Conservation (phyloP, 2,888 invertebrate genomes). For the Nymphalis polychloros region DNA sequence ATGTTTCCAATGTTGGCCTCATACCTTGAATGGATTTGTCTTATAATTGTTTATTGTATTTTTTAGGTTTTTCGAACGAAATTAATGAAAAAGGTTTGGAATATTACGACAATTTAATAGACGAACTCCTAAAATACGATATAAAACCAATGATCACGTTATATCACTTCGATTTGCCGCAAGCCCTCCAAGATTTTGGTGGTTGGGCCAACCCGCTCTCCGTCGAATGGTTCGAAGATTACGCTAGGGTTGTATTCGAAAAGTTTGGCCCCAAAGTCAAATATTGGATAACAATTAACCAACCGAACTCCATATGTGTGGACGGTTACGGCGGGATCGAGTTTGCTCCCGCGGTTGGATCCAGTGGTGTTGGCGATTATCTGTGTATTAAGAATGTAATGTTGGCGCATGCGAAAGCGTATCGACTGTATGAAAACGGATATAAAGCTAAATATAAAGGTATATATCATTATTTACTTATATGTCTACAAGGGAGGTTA, state of each 20-base stretch:
- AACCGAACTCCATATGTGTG: conserved; percentile 73
- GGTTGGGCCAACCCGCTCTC: conserved; percentile 62
- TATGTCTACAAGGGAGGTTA: no score
- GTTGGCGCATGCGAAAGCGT: conserved; percentile 82
- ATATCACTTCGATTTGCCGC: conserved; percentile 66
- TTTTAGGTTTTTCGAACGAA: conserved; percentile 56
- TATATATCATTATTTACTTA: conserved; percentile 27
- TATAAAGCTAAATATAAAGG: conserved; percentile 61
- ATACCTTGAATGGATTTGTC: neutral
- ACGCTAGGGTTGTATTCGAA: conserved; percentile 67
- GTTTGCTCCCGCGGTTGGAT: conserved; percentile 60
- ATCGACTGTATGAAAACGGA: conserved; percentile 65
- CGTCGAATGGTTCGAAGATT: conserved; percentile 72
- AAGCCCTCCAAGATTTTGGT: conserved; percentile 60
- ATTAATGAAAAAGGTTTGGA: conserved; percentile 66
- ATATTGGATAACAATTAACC: conserved; percentile 84
- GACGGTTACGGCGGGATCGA: conserved; percentile 68
- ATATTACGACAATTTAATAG: conserved; percentile 82
- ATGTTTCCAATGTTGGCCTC: neutral
- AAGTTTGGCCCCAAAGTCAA: conserved; percentile 75
- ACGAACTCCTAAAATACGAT: conserved; percentile 64
- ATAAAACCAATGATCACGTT: conserved; percentile 65
- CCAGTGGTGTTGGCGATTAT: conserved; percentile 74
- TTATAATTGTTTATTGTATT: neutral
- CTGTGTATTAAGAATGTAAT: conserved; percentile 78